phyloP scores from a whole-genome alignment of 2,888 invertebrate species.

The Drosophila borealis region DNA sequence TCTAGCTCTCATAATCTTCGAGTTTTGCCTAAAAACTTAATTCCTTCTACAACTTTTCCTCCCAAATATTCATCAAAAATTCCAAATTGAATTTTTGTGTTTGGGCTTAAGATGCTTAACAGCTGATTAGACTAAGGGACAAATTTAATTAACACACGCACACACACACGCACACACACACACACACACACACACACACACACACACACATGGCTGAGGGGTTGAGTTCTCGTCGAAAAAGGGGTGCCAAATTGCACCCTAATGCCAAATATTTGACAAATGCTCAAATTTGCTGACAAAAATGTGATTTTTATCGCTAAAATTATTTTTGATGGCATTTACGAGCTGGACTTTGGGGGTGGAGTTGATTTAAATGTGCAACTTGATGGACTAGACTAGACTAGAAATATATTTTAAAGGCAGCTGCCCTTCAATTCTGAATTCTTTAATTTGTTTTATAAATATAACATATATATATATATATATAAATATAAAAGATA shows the following conservation, averaged over 20 bases:
- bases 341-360: background rate
- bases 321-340: slow-evolving; percentile 28
- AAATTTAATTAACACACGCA: slow-evolving; percentile 57
- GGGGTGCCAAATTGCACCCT: slow-evolving; percentile 29
- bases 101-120: slow-evolving; percentile 46
- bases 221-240: slow-evolving; percentile 28
- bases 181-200: too few species aligned
- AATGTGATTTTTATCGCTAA: slow-evolving; percentile 50
- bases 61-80: too few species aligned
- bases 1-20: too few species aligned
- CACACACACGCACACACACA: background rate
- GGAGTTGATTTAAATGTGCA: background rate
- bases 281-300: slow-evolving; percentile 24
- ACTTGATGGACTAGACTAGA: too few species aligned
- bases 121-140: slow-evolving; percentile 48
- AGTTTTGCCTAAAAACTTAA: too few species aligned
- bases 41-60: too few species aligned
- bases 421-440: too few species aligned
- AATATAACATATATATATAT: too few species aligned
- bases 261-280: slow-evolving; percentile 13
- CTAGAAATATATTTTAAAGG: too few species aligned
- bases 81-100: slow-evolving; percentile 2
- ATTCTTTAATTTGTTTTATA: too few species aligned
- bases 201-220: background rate
- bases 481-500: too few species aligned